Conservation (phyloP, 1,140 invertebrate genomes). For the Heliconius hewitsoni region DNA sequence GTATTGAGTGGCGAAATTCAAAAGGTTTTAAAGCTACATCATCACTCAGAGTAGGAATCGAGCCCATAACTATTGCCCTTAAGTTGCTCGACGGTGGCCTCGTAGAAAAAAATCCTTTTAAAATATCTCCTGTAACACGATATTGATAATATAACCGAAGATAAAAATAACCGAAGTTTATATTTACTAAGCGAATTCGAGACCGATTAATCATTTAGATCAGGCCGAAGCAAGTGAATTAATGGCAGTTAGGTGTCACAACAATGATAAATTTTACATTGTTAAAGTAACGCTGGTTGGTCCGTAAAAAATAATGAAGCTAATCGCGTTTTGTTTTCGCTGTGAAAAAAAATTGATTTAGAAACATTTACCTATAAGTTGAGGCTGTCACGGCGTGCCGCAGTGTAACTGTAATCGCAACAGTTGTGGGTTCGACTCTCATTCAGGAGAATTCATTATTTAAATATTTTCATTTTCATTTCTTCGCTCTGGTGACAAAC, state of each 20-base stretch:
- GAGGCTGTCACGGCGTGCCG: too few species aligned
- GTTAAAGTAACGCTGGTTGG: background rate
- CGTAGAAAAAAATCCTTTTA: background rate
- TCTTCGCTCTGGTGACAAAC: too few species aligned
- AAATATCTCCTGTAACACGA: background rate
- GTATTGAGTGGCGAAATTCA: too few species aligned
- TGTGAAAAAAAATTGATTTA: background rate
- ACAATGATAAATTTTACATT: conserved; percentile 22
- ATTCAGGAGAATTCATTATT: too few species aligned
- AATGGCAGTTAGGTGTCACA: conserved; percentile 18
- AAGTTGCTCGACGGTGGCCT: too few species aligned
- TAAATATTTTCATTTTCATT: too few species aligned
- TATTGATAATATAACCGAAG: background rate
- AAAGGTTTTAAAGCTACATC: too few species aligned
- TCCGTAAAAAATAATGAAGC: conserved; percentile 8
- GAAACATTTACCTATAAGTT: background rate
- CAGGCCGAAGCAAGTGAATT: conserved; percentile 16
- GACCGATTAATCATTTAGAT: conserved; percentile 11
- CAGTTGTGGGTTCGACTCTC: too few species aligned
- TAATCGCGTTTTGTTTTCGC: background rate
- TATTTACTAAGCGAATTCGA: conserved; percentile 1
- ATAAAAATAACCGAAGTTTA: background rate
- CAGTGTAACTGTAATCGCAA: too few species aligned
- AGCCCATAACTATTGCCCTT: too few species aligned
- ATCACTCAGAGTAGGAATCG: too few species aligned